phyloP scores from a whole-genome alignment of 1,140 invertebrate species.

The Megalopta genalis region DNA sequence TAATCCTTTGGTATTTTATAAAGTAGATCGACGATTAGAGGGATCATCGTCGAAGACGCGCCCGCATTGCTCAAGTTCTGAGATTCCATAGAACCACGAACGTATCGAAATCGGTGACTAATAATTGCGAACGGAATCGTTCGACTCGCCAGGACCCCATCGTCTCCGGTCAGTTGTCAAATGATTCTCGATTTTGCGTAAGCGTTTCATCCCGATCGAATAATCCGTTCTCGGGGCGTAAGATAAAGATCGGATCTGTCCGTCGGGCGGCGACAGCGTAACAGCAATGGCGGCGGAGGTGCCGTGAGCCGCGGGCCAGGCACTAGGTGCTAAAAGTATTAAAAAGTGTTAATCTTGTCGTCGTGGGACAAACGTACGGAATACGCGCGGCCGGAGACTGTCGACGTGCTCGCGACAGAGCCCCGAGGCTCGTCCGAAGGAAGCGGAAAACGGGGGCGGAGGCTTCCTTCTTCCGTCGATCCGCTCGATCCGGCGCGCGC shows the following conservation, averaged over 20 bases:
- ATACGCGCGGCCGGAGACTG: slow-evolving; percentile 47
- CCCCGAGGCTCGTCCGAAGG: background rate
- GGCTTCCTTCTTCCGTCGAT: slow-evolving; percentile 9
- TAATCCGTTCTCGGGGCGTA: background rate
- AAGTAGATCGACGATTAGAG: too few relatives aligned
- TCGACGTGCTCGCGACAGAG: slow-evolving; percentile 27
- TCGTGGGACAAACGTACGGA: slow-evolving; percentile 61
- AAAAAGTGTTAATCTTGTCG: slow-evolving; percentile 63
- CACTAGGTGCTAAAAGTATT: slow-evolving; percentile 76
- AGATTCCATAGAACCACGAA: too few relatives aligned
- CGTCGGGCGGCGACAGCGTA: slow-evolving; percentile 19
- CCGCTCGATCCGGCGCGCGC: slow-evolving; percentile 1
- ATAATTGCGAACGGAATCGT: background rate
- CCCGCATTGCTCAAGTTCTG: too few relatives aligned
- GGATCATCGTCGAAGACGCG: too few relatives aligned
- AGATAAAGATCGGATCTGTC: slow-evolving; percentile 7
- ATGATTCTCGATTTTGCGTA: background rate
- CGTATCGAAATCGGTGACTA: too few relatives aligned
- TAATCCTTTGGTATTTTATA: too few relatives aligned
- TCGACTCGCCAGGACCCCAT: background rate
- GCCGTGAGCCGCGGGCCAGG: slow-evolving; percentile 66
- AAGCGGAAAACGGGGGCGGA: too few relatives aligned
- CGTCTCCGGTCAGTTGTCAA: too few relatives aligned
- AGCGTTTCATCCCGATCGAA: too few relatives aligned
- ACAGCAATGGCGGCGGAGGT: slow-evolving; percentile 59